Conservation (phyloP, 1,140 invertebrate species). For the Rhyzopertha dominica region DNA sequence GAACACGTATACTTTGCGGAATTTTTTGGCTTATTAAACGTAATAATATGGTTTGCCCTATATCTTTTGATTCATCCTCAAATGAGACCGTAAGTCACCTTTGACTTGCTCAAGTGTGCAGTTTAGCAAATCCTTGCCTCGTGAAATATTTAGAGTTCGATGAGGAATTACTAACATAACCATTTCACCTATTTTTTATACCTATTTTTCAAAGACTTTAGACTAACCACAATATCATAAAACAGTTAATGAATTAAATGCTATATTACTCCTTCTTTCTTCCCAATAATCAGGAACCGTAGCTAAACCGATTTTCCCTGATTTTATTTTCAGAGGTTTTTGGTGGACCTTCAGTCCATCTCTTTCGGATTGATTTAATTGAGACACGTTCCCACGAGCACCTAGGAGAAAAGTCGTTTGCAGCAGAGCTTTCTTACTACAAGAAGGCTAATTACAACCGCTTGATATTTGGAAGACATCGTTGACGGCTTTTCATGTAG, state of each 20-base stretch:
- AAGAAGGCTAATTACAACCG: too few relatives aligned
- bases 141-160: not conserved
- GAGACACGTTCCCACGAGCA: too few relatives aligned
- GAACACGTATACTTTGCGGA: not conserved
- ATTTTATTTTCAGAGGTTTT: too few relatives aligned
- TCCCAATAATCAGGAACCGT: constrained; percentile 3
- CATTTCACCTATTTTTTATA: not conserved
- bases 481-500: too few relatives aligned
- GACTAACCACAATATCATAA: not conserved
- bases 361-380: too few relatives aligned
- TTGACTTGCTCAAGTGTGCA: constrained; percentile 1
- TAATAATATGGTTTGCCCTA: constrained; percentile 1
- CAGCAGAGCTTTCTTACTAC: too few relatives aligned
- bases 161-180: not conserved
- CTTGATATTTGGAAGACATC: too few relatives aligned
- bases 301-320: constrained; percentile 3
- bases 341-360: too few relatives aligned
- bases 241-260: not conserved
- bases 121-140: constrained; percentile 1
- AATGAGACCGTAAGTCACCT: not conserved
- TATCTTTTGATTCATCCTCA: not conserved
- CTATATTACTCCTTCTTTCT: not conserved
- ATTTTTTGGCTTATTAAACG: not conserved
- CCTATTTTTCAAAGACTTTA: not conserved
- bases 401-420: too few relatives aligned